phyloP scores from a whole-genome alignment of 2,113 vertebrate species.

The Bos indicus region DNA sequence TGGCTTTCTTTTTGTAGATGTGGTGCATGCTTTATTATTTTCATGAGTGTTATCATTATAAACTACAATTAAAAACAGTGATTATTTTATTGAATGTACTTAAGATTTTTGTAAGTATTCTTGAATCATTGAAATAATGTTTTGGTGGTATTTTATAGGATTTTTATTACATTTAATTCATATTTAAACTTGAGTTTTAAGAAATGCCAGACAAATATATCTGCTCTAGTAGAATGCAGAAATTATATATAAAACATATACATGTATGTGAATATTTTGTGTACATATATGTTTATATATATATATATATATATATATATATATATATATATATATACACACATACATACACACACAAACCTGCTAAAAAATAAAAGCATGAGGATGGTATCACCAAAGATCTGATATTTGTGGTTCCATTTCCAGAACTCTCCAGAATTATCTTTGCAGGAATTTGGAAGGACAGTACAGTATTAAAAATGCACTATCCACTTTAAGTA shows the following conservation, averaged over 20 bases:
- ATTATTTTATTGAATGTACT: background rate
- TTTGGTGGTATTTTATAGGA: background rate
- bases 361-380: background rate
- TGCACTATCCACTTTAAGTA: background rate
- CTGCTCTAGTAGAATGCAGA: background rate
- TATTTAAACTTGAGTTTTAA: background rate
- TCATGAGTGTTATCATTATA: background rate
- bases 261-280: background rate
- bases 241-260: background rate
- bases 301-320: background rate
- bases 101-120: background rate
- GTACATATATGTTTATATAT: background rate
- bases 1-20: background rate
- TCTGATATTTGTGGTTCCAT: background rate
- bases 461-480: background rate
- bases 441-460: background rate
- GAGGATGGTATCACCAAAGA: background rate
- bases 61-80: background rate
- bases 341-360: too few species aligned
- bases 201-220: background rate
- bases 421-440: background rate
- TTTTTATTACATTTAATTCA: background rate
- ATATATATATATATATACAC: background rate
- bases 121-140: background rate
- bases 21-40: background rate